Evolutionary conservation across 2,113 vertebrate species (phyloP), one percentile per base, ranked within the genome.

Genomic region (Brachyhypopomus occidentalis): DNA sequence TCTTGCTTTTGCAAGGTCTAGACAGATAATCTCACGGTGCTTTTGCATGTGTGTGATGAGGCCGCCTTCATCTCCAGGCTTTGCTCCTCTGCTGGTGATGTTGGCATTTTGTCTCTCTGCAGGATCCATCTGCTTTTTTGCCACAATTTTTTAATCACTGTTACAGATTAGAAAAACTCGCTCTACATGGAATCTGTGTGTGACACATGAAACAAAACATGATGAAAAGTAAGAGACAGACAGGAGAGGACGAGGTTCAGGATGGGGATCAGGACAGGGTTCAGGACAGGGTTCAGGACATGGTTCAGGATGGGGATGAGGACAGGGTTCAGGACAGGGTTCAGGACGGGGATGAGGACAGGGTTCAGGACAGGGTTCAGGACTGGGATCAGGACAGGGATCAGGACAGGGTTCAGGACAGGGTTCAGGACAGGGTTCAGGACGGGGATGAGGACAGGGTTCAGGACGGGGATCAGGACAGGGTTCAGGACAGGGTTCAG

Each of bases 131-230:
- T 80, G 25, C 58, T 80, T 62, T 66, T 30, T 30, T 34, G 25
- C 25, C 45, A 14, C 78, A 27, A 64, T 75, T 63, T 41, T 80
- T 78, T 75, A 70, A 75, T 81, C 75, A 38, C 14, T 14, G 45
- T 63, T 76, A 71, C 75, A 48, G 76, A 78, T 67, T 67, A 77
- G 84, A 59, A 73, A 64, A 60, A 59, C 52, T 55, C 1, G 30
- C 27, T 1, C 23, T 23, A 36, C 23, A 56, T 52, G 23, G 56
- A 75, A 59, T 63, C 71, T 27, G 72, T 17, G 38, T 60, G 38
- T 52, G 45, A 52, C 45, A 52, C 12, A 14, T 52, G 23, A 72
- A 19, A 52, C 55, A n/a, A 52, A 5, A 79, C 52, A 34, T 34
- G 48, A 75, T 72, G 59, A 79, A 69, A 83, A 75, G 56, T 19